Base-by-base conservation (phyloP, 2,113 vertebrate genomes). In the Lepus timidus region DNA sequence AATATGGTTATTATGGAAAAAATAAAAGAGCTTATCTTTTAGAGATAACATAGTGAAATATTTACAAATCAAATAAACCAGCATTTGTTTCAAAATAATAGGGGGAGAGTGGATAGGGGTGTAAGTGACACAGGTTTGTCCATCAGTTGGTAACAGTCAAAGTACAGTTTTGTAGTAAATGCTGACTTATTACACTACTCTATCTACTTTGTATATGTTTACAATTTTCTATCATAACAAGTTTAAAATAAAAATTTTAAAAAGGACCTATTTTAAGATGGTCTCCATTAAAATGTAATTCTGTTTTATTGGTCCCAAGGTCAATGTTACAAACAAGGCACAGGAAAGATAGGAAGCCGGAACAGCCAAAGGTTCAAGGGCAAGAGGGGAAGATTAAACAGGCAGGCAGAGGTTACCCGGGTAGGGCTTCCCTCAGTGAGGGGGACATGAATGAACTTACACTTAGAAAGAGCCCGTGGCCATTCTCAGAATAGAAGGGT, bases 51-150 rank as follows among this genome's bases (percentile, higher is more conserved):
- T 51, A 84, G 1, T 82, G 16, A 95, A 85, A 75, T 74, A 82
- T 78, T 78, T 87, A 83, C 31, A 85, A 49, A 76, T 71, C 25
- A 87, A 85, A 88, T 27, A 31, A 75, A 25, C 33, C 85, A 25
- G 52, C 25, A 89, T 86, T 90, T 90, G 58, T 29, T 95, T 96
- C 61, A 87, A 90, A 88, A 94, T 62, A 96, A 96, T 31, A 36
- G 31, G 31, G 2, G 44, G n/a, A 89, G 44, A 68, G 52, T n/a
- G 36, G 29, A 68, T 49, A n/a, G 33, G 14, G 19, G 3, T 70
- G 44, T 5, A 75, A 52, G 49, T 10, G 11, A 75, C 78, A 93
- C 14, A 95, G 75, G 51, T 85, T 4, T 58, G 58, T 31, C 25
- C 0, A 25, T 85, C 80, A 88, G 68, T 29, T 88, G 36, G 2